phyloP scores from a whole-genome alignment of 2,888 invertebrate species.

The Acanthococcus lagerstroemiae region DNA sequence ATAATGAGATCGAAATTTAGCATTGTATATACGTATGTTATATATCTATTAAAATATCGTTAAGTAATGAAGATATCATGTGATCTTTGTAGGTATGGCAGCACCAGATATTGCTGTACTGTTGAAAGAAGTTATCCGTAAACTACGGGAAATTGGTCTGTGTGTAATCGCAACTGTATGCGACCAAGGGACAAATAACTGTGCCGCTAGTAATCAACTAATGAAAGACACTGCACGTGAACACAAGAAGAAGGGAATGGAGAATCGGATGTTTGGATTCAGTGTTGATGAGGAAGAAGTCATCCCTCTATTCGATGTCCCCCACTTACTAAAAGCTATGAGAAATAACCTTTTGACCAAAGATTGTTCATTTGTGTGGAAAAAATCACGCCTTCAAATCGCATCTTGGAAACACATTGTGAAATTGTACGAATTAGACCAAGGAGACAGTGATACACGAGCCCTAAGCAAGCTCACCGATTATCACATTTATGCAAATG shows the following conservation, averaged over 20 bases:
- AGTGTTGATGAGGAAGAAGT: constrained; percentile 9
- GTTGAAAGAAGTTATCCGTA: constrained; percentile 1
- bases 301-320: neutral
- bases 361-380: neutral
- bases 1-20: too few species aligned
- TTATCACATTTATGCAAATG: neutral
- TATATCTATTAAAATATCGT: too few species aligned
- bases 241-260: constrained; percentile 1
- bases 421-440: constrained; percentile 7
- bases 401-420: neutral
- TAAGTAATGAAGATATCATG: too few species aligned
- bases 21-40: too few species aligned
- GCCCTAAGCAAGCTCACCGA: constrained; percentile 5
- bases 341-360: constrained; percentile 1
- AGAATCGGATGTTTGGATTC: neutral
- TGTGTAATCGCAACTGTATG: neutral
- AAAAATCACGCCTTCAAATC: neutral
- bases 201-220: constrained; percentile 26
- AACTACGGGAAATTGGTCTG: neutral
- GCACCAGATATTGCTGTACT: neutral
- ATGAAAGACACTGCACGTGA: constrained; percentile 1
- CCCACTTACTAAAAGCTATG: neutral
- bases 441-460: too few species aligned
- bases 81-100: too few species aligned
- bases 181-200: constrained; percentile 1